Evolutionary conservation across 2,113 vertebrate species (phyloP), one percentile per base, ranked within the genome.

Genomic region (Charina bottae): DNA sequence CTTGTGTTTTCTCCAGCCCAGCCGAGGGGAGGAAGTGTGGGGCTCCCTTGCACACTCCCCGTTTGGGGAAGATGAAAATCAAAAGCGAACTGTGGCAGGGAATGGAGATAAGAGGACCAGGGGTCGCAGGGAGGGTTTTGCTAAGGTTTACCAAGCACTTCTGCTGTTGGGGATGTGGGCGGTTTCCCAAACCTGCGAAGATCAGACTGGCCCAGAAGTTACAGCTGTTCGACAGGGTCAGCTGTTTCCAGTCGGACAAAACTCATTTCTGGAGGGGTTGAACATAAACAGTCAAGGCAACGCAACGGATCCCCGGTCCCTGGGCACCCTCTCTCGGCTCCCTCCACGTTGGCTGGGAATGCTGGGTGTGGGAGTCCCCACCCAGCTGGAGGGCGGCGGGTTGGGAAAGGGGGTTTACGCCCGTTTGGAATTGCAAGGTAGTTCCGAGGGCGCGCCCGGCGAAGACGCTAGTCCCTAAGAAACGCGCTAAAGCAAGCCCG

Each of bases 401-500:
- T 19, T 19, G 56, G 60, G 3, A 28, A 26, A 28, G 26, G 62
- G 26, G 3, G 28, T 12, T 28, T 33, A 15, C 12, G 1, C 28
- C 64, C 28, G 64, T 33, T 15, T 15, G 64, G n/a, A 68, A 33
- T 13, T 6, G 3, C 4, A 49, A 6, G 28, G n/a, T 0, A 15
- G 28, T 28, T 28, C 60, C 64, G 28, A 33, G 58, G 19, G 58
- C 19, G 49, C 49, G 4, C 6, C 49, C 49, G 49, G 49, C 58
- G 21, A 72, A 64, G 64, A n/a, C 6, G n/a, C 33, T 78, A 37
- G 68, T 78, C 15, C 68, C 68, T 78, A 37, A 78, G 68, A 37
- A 19, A 0, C 1, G 64, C 28, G 3, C 56, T 6, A 13, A 3
- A 2, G 0, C 19, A 0, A 0, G 11, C 13, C 24, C 59, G 19